phyloP scores from a whole-genome alignment of 2,888 invertebrate species.

The Ischnura elegans region DNA sequence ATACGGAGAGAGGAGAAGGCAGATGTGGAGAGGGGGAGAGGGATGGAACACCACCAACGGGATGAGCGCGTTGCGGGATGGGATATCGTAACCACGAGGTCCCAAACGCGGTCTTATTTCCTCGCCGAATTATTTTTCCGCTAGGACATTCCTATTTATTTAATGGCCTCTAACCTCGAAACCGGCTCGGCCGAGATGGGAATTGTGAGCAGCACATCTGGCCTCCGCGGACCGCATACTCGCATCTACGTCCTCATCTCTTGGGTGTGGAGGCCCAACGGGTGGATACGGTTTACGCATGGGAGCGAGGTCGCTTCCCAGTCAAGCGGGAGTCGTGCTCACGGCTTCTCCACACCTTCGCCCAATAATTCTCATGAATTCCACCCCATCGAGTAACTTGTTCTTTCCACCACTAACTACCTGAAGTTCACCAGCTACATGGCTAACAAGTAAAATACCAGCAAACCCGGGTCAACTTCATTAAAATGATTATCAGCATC shows the following conservation, averaged over 20 bases:
- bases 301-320: constrained; percentile 3
- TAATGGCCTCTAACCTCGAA: constrained; percentile 12
- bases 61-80: not conserved
- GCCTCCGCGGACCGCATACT: not conserved
- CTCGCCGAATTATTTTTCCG: not conserved
- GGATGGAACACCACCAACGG: not conserved
- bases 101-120: not conserved
- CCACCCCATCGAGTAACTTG: too few species aligned
- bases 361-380: not conserved
- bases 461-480: too few species aligned
- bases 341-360: not conserved
- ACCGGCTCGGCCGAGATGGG: not conserved
- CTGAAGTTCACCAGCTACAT: too few species aligned
- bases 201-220: constrained; percentile 36
- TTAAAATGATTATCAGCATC: too few species aligned
- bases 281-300: not conserved
- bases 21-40: not conserved
- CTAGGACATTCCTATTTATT: constrained; percentile 33
- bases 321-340: constrained; percentile 34
- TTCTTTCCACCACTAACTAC: too few species aligned
- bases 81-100: not conserved
- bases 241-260: too few species aligned
- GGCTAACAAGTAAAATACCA: too few species aligned
- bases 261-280: too few species aligned
- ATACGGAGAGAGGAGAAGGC: not conserved